Evolutionary conservation across 2,888 invertebrate species (phyloP), one percentile per base, ranked within the genome.

Genomic region (Acrobasis suavella): DNA sequence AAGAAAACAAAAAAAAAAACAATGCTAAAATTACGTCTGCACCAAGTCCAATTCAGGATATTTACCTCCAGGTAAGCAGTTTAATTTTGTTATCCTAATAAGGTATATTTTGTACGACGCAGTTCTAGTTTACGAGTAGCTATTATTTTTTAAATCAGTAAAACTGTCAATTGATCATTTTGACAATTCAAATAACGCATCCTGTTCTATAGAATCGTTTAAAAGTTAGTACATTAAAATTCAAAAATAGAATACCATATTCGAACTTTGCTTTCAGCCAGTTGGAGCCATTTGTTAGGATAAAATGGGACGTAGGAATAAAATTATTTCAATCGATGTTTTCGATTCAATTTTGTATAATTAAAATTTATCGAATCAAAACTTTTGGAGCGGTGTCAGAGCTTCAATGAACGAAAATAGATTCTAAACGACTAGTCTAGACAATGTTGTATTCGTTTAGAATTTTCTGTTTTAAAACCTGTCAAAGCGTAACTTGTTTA

Each of bases 191-290:
- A 46, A 12, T 46, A n/a, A 46, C 46, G 46, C 12, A 46, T 38
- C 22, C 17, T 22, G n/a, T 46, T 22, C 42, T n/a, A 58, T 58
- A 52, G 22, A 60, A 69, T 67, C 69, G 62, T 75, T 80, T 70
- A 78, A 78, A 83, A 81, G 78, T 77, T 75, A 70, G 68, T 70
- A 66, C 68, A 72, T 73, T 75, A 68, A 75, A 80, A 79, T 82
- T 83, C 73, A 73, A 83, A 86, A 87, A 87, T 85, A 82, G 82
- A 79, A 81, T 75, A 75, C 80, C 76, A 78, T 72, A 72, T 76
- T 75, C 75, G 71, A 89, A 90, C 89, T 90, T 89, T 87, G 83
- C 87, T 87, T 81, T 87, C 74, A 86, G 77, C 77, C 76, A 76
- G 75, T 78, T 74, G 79, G 82, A 83, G 72, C 83, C 78, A 84